Percentiles rank a stretch among this genome's conserved stretches.
These are phyloP conservation scores for Eueides isabella DNA, from an alignment of 1,140 invertebrate genomes.

Conservation along the genomic window DNA sequence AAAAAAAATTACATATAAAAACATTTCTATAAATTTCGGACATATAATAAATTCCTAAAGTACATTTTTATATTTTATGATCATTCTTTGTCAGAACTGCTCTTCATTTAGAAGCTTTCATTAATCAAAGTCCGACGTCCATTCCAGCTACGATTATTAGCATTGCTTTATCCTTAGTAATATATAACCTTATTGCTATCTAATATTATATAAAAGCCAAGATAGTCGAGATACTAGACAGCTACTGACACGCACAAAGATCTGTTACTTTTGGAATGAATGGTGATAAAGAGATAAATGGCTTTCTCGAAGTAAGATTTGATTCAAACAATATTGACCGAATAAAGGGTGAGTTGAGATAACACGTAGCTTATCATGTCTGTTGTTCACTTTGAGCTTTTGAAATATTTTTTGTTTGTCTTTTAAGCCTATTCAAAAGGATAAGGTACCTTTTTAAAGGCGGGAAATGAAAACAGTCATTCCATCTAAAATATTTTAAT, in stretches of 20 bases:
- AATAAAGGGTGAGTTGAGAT: background rate
- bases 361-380: background rate
- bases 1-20: background rate
- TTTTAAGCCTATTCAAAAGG: no score
- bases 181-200: background rate
- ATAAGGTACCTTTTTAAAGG: no score
- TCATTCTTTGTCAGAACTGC: background rate
- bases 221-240: background rate
- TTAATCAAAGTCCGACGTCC: background rate
- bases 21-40: background rate
- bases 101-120: background rate
- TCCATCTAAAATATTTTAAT: no score
- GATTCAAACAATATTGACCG: background rate
- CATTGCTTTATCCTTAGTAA: background rate
- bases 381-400: background rate
- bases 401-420: no score
- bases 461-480: no score
- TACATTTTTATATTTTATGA: background rate
- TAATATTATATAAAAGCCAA: background rate
- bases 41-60: no score
- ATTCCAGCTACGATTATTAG: background rate
- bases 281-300: constrained; percentile 1
- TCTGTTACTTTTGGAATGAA: background rate
- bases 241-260: constrained; percentile 1
- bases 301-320: background rate